Evolutionary conservation across 2,797 vertebrate genomes (phyloP), one percentile per base, ranked within the genome.

Genomic region (Schizopygopsis malacanthus): DNA sequence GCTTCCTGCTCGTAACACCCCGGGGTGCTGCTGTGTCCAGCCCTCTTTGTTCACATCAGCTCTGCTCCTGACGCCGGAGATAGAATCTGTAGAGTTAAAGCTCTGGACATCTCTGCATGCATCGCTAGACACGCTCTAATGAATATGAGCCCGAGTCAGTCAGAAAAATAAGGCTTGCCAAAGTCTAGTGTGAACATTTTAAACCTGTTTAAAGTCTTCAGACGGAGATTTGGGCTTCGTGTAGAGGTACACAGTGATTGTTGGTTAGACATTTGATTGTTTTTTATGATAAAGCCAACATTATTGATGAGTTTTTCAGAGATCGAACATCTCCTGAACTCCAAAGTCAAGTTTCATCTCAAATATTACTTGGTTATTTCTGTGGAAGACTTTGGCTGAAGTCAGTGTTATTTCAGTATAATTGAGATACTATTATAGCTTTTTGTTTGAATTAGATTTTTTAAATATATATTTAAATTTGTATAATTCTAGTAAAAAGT

Each of bases 1-100:
- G 92, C 94, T 95, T 95, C 94, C 95, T 95, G 93, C 89, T 81
- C 91, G 92, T 93, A 95, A 76, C 92, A 92, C 93, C 93, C 93
- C 89, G 89, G 89, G 92, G 92, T 91, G 91, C 91, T 89, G 91
- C 92, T 89, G 79, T 73, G 89, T 92, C 90, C 88, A 92, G 90
- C 92, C 91, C 90, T 93, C 89, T 94, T 95, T 95, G 95, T 95
- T 92, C 90, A 90, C 92, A 94, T 93, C 92, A 95, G 92, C 88
- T 95, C 87, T 90, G 20, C 89, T 90, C 94, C 95, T 95, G 94
- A 95, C 94, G 93, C 89, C 73, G 94, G 88, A 95, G 93, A 93
- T 92, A 86, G 69, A 88, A 90, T 63, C 78, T 72, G 6, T 18
- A 88, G 90, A 86, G 78, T 88, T 61, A 61, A 90, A 85, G 78